Base-by-base conservation (phyloP, 2,113 vertebrate species). In the Isurus oxyrinchus region DNA sequence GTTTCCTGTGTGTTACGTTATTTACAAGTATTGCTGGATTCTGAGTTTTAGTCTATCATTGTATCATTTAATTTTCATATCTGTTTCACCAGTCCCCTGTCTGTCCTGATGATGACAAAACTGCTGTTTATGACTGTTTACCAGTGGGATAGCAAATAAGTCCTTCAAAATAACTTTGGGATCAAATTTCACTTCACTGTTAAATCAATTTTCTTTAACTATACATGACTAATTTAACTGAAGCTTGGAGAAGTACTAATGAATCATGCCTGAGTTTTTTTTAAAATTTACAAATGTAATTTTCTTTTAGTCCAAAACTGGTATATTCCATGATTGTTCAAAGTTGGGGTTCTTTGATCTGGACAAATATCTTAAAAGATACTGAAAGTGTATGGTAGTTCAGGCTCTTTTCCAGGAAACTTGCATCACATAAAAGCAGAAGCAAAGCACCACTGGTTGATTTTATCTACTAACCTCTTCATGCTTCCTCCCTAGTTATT, bases 401-500 rank as follows among this genome's bases (percentile, higher is more conserved):
- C 93, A 72, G 66, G 66, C 94, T 72, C 44, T 72, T 53, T 49
- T 72, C 66, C 94, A 97, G 98, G 98, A 98, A 98, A 98, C 98
- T 97, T 97, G 98, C 97, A 97, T 97, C 98, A 98, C 98, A 98
- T 97, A 96, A 97, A 98, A 98, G 98, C 97, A 97, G 98, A 98
- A 97, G 98, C 97, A 98, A 98, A 98, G 98, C 98, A 97, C 98
- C 97, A 97, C 97, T 98, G 97, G 98, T 98, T 98, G 98, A 97
- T 96, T 98, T 97, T 98, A 98, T 98, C 99, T 99, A 98, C 98
- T 98, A 98, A 98, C 98, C 98, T 97, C 27, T 95, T 95, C 66
- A 95, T 72, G 67, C 97, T 98, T 98, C 98, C 98, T 98, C 98
- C 98, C 98, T 98, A 97, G 98, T 99, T 98, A 98, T 98, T 98